Evolutionary conservation across 2,113 vertebrate genomes (phyloP).

Genomic region (Bujurquina vittata): DNA sequence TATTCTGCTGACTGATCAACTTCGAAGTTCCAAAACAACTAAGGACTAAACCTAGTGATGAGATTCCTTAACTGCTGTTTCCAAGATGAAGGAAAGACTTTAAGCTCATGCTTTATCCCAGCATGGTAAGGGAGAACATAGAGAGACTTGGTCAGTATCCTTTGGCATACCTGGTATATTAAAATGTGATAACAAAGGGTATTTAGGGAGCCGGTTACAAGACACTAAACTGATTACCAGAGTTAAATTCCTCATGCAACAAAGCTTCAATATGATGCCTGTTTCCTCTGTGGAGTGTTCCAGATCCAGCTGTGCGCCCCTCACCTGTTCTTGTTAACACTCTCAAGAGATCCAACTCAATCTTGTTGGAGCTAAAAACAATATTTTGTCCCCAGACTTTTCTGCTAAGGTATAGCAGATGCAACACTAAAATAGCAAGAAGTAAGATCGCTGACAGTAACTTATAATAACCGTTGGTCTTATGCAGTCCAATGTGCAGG

Average conservation of each 20-base stretch:
- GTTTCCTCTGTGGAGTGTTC: not conserved
- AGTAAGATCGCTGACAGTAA: slow-evolving; percentile 8
- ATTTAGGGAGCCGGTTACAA: not conserved
- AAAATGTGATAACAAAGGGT: not conserved
- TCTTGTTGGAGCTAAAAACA: not conserved
- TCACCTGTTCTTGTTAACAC: not conserved
- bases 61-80: not conserved
- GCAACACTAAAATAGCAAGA: slow-evolving; percentile 10
- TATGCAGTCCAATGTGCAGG: not conserved
- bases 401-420: not conserved
- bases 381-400: slow-evolving; percentile 5
- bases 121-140: not conserved
- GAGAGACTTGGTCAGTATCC: not conserved
- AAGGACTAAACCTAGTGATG: not conserved
- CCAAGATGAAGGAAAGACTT: not conserved
- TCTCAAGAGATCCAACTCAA: not conserved
- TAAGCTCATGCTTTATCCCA: not conserved
- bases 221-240: not conserved
- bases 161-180: not conserved
- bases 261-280: not conserved
- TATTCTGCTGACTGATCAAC: not conserved
- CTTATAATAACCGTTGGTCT: slow-evolving; percentile 12
- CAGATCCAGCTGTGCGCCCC: not conserved
- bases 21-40: not conserved
- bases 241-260: not conserved